These are phyloP conservation scores for Drosophila eohydei DNA, from an alignment of 2,888 invertebrate genomes.

Conservation along the genomic window DNA sequence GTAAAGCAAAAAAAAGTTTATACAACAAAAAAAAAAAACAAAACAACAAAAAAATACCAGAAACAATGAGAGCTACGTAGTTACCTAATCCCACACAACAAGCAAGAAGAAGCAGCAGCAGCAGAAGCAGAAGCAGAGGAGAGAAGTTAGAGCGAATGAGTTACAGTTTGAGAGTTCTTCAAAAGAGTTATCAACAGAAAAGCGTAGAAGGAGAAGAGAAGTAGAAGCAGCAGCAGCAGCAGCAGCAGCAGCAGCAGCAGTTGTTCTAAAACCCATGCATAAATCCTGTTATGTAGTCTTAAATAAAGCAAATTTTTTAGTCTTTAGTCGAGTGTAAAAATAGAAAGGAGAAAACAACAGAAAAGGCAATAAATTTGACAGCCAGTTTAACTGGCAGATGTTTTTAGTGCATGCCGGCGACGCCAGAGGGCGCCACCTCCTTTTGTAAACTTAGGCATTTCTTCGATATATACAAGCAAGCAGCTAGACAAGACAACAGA, in stretches of 20 bases:
- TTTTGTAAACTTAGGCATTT: conserved; percentile 65
- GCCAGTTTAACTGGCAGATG: conserved; percentile 68
- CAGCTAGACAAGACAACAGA: conserved; percentile 15
- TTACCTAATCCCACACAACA: conserved; percentile 81
- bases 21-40: conserved; percentile 30
- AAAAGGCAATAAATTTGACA: conserved; percentile 68
- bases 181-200: background rate
- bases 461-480: conserved; percentile 24
- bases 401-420: conserved; percentile 27
- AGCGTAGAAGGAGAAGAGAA: background rate
- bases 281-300: conserved; percentile 77
- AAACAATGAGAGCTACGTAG: conserved; percentile 83
- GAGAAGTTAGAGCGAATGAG: background rate
- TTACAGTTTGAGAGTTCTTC: conserved; percentile 17
- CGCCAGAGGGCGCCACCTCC: conserved; percentile 24
- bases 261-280: background rate
- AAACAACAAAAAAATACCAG: conserved; percentile 30
- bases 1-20: conserved; percentile 3
- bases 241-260: background rate
- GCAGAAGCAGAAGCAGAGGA: background rate
- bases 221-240: too few species aligned
- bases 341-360: conserved; percentile 16
- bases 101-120: conserved; percentile 6
- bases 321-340: conserved; percentile 47
- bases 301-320: conserved; percentile 71